phyloP scores from a whole-genome alignment of 1,140 invertebrate species.

The Lanistes nyassanus region DNA sequence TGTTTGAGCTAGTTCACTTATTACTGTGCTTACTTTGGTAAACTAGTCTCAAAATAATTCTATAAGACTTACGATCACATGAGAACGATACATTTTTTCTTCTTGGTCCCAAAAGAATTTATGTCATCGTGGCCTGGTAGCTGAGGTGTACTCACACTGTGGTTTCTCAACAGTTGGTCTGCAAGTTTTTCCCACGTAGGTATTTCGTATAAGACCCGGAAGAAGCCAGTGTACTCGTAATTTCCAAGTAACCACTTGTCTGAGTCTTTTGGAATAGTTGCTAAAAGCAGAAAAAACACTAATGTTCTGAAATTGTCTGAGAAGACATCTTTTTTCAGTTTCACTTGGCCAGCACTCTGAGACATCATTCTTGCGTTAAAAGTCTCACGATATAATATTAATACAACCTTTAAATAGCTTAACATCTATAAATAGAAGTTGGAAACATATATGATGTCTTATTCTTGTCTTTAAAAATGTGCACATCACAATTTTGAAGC shows the following conservation, averaged over 20 bases:
- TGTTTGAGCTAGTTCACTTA: background rate
- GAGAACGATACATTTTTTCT: too few species aligned
- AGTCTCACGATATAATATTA: too few species aligned
- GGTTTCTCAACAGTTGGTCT: conserved; percentile 76
- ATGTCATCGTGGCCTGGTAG: too few species aligned
- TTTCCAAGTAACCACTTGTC: conserved; percentile 84
- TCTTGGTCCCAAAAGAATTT: background rate
- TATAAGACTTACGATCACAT: too few species aligned
- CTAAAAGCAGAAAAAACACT: conserved; percentile 24
- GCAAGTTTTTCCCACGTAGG: conserved; percentile 82
- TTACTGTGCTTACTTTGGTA: too few species aligned
- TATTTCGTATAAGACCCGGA: conserved; percentile 85
- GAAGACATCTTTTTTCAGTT: background rate
- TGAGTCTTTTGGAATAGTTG: conserved; percentile 37
- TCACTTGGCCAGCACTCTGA: background rate
- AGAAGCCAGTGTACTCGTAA: conserved; percentile 86
- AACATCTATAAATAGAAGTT: too few species aligned
- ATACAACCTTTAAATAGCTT: too few species aligned
- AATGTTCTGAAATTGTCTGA: background rate
- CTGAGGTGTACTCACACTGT: conserved; percentile 67
- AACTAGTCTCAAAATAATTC: too few species aligned
- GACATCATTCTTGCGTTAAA: too few species aligned
- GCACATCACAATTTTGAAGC: too few species aligned
- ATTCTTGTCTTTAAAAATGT: too few species aligned
- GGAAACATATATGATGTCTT: too few species aligned